Percentiles rank a stretch among this genome's conserved stretches.
Evolutionary conservation across 2,888 invertebrate species (phyloP).

Genomic region (Rhabditoides inermis): DNA sequence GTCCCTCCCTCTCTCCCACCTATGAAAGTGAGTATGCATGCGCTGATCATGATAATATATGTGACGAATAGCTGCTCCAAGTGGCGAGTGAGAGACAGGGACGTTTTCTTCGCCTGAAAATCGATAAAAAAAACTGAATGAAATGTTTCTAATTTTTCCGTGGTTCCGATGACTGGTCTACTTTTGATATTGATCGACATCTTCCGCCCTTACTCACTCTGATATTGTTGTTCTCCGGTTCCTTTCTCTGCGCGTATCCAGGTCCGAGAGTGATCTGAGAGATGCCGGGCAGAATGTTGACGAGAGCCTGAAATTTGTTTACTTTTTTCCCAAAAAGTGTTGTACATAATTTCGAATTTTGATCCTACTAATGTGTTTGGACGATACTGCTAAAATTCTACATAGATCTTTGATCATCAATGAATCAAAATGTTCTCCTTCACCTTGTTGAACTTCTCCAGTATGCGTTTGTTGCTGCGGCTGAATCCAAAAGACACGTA

Average conservation of each 20-base stretch:
- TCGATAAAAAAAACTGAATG: neutral
- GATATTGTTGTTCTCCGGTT: constrained; percentile 13
- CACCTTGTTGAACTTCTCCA: too few relatives aligned
- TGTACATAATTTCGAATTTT: too few relatives aligned
- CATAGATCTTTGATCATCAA: too few relatives aligned
- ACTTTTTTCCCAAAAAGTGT: too few relatives aligned
- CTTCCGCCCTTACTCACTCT: neutral
- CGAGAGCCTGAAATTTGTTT: too few relatives aligned
- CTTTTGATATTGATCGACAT: too few relatives aligned
- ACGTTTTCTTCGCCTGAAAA: constrained; percentile 13
- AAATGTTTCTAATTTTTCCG: too few relatives aligned
- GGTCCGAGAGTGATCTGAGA: constrained; percentile 24
- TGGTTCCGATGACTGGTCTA: too few relatives aligned
- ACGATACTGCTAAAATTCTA: too few relatives aligned
- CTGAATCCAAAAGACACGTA: constrained; percentile 33
- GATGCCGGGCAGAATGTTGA: constrained; percentile 29
- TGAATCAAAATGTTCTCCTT: too few relatives aligned
- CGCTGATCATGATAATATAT: neutral
- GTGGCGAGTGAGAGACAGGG: constrained; percentile 17
- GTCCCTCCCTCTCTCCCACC: neutral
- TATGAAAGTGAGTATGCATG: neutral
- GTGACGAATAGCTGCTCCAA: constrained; percentile 25
- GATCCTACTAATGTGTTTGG: too few relatives aligned
- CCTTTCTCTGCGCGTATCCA: constrained; percentile 23
- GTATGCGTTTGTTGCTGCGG: constrained; percentile 22